A percentile compares a stretch with the other conserved stretches of the same genome.
These are phyloP conservation scores for Zele albiditarsus DNA, from an alignment of 2,888 invertebrate species.

Conservation along the genomic window DNA sequence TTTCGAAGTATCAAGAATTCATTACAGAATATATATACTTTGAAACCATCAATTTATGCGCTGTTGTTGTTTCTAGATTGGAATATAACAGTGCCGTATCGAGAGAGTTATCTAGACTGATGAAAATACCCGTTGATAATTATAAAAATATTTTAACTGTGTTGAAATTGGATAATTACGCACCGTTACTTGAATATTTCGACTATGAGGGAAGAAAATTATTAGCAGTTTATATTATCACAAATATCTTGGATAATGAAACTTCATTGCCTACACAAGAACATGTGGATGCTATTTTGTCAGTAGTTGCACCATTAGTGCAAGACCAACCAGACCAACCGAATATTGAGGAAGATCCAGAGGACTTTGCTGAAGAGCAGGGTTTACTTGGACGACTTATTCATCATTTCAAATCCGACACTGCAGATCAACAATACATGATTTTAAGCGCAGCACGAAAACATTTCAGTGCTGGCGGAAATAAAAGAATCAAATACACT, in stretches of 20 bases:
- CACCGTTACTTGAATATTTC: conserved; percentile 88
- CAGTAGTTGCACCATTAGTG: conserved; percentile 88
- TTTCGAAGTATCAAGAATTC: background rate
- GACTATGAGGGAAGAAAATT: conserved; percentile 91
- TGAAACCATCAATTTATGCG: conserved; percentile 24
- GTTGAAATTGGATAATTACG: conserved; percentile 89
- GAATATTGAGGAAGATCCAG: conserved; percentile 81
- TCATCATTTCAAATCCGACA: conserved; percentile 87
- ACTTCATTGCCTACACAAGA: conserved; percentile 91
- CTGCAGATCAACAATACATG: conserved; percentile 90
- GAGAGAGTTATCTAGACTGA: conserved; percentile 92
- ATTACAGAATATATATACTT: background rate
- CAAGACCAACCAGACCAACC: conserved; percentile 88
- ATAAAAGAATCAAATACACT: conserved; percentile 89
- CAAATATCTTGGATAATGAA: conserved; percentile 92
- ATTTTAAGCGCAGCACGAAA: conserved; percentile 92
- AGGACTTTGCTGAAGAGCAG: conserved; percentile 98
- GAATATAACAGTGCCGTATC: conserved; percentile 89
- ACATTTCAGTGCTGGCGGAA: conserved; percentile 92
- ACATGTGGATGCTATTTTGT: conserved; percentile 86
- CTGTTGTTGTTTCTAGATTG: conserved; percentile 77
- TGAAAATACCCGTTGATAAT: conserved; percentile 95
- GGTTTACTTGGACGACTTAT: conserved; percentile 90
- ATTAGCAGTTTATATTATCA: conserved; percentile 90
- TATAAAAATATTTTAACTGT: conserved; percentile 94